Evolutionary conservation across 2,113 vertebrate species (phyloP), one percentile per base, ranked within the genome.

Genomic region (Lucifuga dentata): DNA sequence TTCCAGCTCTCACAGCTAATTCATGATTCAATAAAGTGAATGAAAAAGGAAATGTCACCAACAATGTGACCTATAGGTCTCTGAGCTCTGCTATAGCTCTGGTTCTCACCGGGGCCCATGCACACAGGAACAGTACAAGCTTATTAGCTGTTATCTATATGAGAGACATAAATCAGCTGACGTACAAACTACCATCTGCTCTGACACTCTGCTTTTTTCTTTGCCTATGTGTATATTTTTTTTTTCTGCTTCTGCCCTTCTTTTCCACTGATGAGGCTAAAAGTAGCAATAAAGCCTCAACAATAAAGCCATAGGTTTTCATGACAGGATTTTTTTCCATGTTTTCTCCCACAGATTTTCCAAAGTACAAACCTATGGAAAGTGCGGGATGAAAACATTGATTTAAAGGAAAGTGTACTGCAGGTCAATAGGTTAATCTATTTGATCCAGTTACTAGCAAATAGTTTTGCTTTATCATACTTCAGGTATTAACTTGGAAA

Each of bases 91-190:
- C 19, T n/a, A n/a, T n/a, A n/a, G n/a, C 32, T 24, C 17, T 19
- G 16, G 21, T 5, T 8, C 11, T 70, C 70, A 61, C 60, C 49
- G 50, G 68, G 45, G 71, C 32, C 73, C 8, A 3, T 1, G 63
- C 73, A 56, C 55, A 7, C 52, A 17, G 51, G 41, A 69, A 57
- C 57, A 50, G 66, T 8, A 10, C 33, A 58, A 49, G 76, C 58
- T 81, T 76, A 83, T 80, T 71, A 80, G 69, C 68, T 50, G 32
- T 29, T 5, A 29, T 29, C 53, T 26, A 16, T 38, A 63, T 66
- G 68, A 33, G 75, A 76, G 49, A 44, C 80, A 84, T 86, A 87
- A 90, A 82, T 88, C 80, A 82, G 81, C 78, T 80, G 81, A 86
- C 72, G 73, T 66, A 68, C 67, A 44, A 79, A 53, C 59, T 11